These are phyloP conservation scores for Enteromius anoplus DNA, from an alignment of 2,797 vertebrate genomes.

Conservation along the genomic window DNA sequence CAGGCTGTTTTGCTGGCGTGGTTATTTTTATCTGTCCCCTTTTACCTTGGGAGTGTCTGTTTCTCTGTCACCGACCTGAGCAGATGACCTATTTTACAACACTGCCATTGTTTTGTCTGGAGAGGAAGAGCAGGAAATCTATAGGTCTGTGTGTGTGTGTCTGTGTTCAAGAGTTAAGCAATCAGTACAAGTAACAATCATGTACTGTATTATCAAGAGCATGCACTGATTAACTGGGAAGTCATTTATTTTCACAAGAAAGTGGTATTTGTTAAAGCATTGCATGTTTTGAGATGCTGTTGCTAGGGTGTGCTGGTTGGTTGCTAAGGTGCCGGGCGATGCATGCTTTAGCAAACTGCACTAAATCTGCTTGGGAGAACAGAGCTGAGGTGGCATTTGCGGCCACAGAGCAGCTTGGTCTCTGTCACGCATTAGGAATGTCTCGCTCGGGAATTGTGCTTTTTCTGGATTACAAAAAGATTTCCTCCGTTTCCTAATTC, in stretches of 20 bases:
- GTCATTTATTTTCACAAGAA: background rate
- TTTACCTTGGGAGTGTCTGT: conserved; percentile 50
- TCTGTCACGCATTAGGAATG: conserved; percentile 38
- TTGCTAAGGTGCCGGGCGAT: background rate
- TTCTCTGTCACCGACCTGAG: conserved; percentile 42
- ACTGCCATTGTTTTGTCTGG: conserved; percentile 59
- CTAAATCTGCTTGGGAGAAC: conserved; percentile 34
- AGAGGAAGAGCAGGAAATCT: conserved; percentile 51
- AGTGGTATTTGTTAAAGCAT: background rate
- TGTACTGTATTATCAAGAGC: background rate
- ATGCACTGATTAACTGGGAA: background rate
- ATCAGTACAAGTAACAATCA: background rate
- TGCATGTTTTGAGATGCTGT: background rate
- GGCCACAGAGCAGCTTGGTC: conserved; percentile 37
- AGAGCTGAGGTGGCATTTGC: conserved; percentile 33
- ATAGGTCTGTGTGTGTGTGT: conserved; percentile 34
- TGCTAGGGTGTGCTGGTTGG: conserved; percentile 9
- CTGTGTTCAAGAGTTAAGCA: background rate
- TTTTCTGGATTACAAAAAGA: conserved; percentile 26
- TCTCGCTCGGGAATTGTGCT: conserved; percentile 47
- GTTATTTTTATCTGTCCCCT: conserved; percentile 49
- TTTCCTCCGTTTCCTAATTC: conserved; percentile 42
- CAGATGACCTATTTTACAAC: conserved; percentile 54
- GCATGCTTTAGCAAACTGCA: background rate
- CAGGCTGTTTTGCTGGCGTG: conserved; percentile 17